Evolutionary conservation across 2,113 vertebrate species (phyloP).

Genomic region (Chascanopsetta lugubris): DNA sequence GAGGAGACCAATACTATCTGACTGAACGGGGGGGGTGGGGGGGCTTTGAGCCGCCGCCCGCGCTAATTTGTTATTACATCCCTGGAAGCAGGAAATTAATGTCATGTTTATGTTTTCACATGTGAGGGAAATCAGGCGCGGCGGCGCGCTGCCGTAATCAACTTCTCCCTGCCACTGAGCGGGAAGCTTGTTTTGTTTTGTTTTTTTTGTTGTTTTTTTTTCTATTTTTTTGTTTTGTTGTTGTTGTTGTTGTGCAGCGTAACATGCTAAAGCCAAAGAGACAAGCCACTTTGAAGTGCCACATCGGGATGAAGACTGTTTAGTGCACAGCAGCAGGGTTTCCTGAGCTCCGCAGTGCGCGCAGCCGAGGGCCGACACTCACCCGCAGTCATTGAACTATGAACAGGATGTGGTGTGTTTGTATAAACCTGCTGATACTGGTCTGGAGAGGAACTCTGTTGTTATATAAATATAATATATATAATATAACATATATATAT

Average conservation of each 20-base stretch:
- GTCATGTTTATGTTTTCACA: slow-evolving; percentile 50
- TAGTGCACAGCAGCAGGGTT: slow-evolving; percentile 9
- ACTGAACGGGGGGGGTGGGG: slow-evolving; percentile 39
- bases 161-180: slow-evolving; percentile 58
- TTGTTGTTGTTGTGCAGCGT: slow-evolving; percentile 2
- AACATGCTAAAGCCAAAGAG: slow-evolving; percentile 11
- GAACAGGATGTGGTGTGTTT: slow-evolving; percentile 13
- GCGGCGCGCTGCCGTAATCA: slow-evolving; percentile 7
- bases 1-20: slow-evolving; percentile 66
- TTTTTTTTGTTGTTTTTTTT: no score
- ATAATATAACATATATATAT: no score
- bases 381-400: not conserved
- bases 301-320: slow-evolving; percentile 19
- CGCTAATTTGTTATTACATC: slow-evolving; percentile 44
- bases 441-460: not conserved
- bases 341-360: not conserved
- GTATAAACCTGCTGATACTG: not conserved
- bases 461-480: no score
- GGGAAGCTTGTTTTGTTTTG: no score
- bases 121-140: slow-evolving; percentile 12
- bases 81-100: slow-evolving; percentile 55
- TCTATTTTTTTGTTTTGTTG: no score
- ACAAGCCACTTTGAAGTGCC: slow-evolving; percentile 34
- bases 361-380: slow-evolving; percentile 17
- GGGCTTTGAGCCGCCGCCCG: slow-evolving; percentile 28